A percentile compares a stretch with the other conserved stretches of the same genome.
phyloP scores from a whole-genome alignment of 2,888 invertebrate genomes.

The Toxonevra muliebris region DNA sequence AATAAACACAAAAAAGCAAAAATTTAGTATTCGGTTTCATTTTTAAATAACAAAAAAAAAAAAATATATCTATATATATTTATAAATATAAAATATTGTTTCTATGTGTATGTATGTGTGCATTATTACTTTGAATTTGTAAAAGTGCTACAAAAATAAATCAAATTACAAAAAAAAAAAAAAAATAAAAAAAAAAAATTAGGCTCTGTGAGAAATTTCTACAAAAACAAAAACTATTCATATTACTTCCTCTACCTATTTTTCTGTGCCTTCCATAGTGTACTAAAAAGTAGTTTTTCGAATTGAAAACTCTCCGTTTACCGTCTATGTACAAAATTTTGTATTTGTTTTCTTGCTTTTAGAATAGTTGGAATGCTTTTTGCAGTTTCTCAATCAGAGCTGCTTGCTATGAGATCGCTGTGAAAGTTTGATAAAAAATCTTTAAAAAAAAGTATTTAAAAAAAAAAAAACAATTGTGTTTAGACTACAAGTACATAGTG shows the following conservation, averaged over 20 bases:
- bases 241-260: neutral
- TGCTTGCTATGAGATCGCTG: slow-evolving; percentile 59
- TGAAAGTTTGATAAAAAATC: slow-evolving; percentile 57
- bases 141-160: neutral
- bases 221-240: neutral
- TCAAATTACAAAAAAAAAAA: slow-evolving; percentile 14
- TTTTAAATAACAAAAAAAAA: slow-evolving; percentile 3
- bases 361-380: slow-evolving; percentile 12
- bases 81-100: neutral
- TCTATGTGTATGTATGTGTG: slow-evolving; percentile 26
- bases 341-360: neutral
- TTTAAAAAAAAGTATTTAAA: slow-evolving; percentile 23
- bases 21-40: slow-evolving; percentile 21
- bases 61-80: neutral
- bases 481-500: too few relatives aligned
- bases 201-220: slow-evolving; percentile 44
- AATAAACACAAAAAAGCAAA: too few relatives aligned
- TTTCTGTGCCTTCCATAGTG: neutral
- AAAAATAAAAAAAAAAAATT: slow-evolving; percentile 27
- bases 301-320: too few relatives aligned
- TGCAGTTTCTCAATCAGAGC: slow-evolving; percentile 35
- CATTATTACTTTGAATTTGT: neutral
- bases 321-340: neutral
- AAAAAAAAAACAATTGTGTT: slow-evolving; percentile 7
- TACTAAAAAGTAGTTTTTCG: too few relatives aligned